A percentile compares a stretch with the other conserved stretches of the same genome.
phyloP scores from a whole-genome alignment of 2,888 invertebrate species.

The Argyresthia goedartella region DNA sequence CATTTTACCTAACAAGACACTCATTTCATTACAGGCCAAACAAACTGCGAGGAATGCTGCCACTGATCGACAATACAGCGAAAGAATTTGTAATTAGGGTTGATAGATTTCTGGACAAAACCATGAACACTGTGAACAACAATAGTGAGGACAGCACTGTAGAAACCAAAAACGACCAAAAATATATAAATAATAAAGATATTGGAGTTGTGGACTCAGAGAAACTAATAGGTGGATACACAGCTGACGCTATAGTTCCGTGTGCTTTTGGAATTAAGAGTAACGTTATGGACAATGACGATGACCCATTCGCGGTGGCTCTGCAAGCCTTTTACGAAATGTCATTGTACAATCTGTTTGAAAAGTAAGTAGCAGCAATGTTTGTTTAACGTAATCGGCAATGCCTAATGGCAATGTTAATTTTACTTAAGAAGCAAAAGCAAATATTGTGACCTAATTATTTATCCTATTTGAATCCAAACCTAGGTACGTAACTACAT shows the following conservation, averaged over 20 bases:
- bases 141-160: conserved; percentile 8
- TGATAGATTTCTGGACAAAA: conserved; percentile 22
- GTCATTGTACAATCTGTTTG: conserved; percentile 48
- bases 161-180: conserved; percentile 8
- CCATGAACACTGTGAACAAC: conserved; percentile 8
- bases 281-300: conserved; percentile 49
- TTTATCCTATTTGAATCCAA: too few relatives aligned
- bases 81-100: conserved; percentile 40
- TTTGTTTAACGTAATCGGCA: not conserved
- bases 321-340: conserved; percentile 58
- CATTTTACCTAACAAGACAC: too few relatives aligned
- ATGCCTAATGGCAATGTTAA: not conserved
- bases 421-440: too few relatives aligned
- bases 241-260: conserved; percentile 60
- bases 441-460: too few relatives aligned
- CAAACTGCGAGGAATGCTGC: conserved; percentile 57
- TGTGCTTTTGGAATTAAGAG: conserved; percentile 61
- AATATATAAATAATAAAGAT: conserved; percentile 7
- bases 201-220: conserved; percentile 37
- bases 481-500: too few relatives aligned
- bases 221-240: conserved; percentile 53
- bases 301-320: conserved; percentile 57
- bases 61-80: conserved; percentile 50
- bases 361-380: conserved; percentile 44
- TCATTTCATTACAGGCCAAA: conserved; percentile 43